Evolutionary conservation across 2,113 vertebrate species (phyloP), one percentile per base, ranked within the genome.

Genomic region (Uria aalge): DNA sequence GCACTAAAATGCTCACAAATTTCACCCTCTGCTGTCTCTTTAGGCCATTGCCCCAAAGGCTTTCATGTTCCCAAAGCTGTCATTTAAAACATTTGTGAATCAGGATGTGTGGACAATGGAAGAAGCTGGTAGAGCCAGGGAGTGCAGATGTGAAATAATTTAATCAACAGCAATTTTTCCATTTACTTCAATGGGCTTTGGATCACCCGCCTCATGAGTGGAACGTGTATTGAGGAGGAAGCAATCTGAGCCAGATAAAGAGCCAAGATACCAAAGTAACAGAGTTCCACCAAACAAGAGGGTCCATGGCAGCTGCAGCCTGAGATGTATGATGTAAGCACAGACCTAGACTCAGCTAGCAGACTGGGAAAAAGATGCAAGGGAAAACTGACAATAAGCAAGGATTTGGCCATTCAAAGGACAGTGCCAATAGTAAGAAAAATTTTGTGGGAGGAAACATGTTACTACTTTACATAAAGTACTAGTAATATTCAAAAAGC

Each of bases 101-200:
- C 94, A 97, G 95, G 96, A 97, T 96, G 92, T 94, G 92, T 92
- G 94, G 95, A 96, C 96, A 96, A 95, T 93, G 92, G 91, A 93
- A 97, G 95, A 97, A 94, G 97, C 96, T 96, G 88, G 94, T 96
- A 89, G 95, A 96, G 95, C 96, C 92, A 95, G 88, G 82, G 91
- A 96, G 94, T 96, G 92, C 95, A 96, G 94, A 96, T 95, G 94
- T 97, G 96, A 96, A 95, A 96, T 96, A 97, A 96, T 96, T 96
- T 94, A 96, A 96, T 97, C 96, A 96, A 94, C 83, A 63, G 92
- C 92, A 94, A 92, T 96, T 95, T 96, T 96, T 96, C 94, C 96
- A 96, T 96, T 97, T 96, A 96, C 96, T 96, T 96, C 97, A 96
- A 95, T 96, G 95, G 92, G 96, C 76, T 96, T 96, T 97, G 95